Conservation (phyloP, 2,113 vertebrate species). For the Serilophus lunatus region DNA sequence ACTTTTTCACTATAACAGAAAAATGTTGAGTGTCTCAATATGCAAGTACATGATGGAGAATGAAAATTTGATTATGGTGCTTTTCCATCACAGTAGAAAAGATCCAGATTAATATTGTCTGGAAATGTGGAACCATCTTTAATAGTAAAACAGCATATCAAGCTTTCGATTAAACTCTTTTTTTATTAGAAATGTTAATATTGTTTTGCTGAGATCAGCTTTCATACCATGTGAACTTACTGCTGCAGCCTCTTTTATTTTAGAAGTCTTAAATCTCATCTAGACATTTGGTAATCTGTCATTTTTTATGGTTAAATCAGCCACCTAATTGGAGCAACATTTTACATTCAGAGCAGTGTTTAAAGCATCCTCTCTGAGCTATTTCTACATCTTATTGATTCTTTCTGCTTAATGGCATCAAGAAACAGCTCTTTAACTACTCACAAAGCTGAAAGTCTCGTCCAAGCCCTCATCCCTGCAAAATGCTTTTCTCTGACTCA, state of each 20-base stretch:
- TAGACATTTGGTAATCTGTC: background rate
- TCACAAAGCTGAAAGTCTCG: background rate
- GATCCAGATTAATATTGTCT: background rate
- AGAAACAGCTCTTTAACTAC: background rate
- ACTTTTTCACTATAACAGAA: background rate
- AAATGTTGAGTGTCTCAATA: background rate
- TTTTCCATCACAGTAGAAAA: background rate
- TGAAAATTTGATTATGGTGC: background rate
- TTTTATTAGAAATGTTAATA: background rate
- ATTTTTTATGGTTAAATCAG: background rate
- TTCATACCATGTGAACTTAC: background rate
- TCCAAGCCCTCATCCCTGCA: background rate
- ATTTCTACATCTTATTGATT: slow-evolving; percentile 7
- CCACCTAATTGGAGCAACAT: background rate
- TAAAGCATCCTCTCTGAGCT: background rate
- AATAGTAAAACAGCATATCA: background rate
- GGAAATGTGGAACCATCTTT: background rate
- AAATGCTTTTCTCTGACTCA: background rate
- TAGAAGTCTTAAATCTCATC: background rate
- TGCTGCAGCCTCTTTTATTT: background rate
- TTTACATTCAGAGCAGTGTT: background rate
- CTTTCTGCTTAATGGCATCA: background rate
- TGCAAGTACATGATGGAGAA: background rate
- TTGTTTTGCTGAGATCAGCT: background rate
- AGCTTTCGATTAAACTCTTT: background rate